These are phyloP conservation scores for Equus quagga DNA, from an alignment of 2,113 vertebrate genomes.

Conservation along the genomic window DNA sequence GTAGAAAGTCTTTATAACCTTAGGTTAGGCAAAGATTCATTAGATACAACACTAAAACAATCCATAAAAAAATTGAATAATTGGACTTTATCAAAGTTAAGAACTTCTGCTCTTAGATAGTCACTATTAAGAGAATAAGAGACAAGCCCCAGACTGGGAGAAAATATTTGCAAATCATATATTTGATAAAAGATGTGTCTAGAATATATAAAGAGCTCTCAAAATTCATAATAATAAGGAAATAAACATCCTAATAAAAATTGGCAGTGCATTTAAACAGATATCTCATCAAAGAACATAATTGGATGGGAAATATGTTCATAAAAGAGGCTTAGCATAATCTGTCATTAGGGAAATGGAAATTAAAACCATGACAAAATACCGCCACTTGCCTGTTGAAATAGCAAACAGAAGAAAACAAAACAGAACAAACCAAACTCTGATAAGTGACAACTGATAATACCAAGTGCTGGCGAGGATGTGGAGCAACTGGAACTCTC, in stretches of 20 bases:
- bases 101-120: not conserved
- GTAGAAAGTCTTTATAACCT: not conserved
- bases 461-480: not conserved
- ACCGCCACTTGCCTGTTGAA: not conserved
- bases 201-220: not conserved
- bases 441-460: not conserved
- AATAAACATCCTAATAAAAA: not conserved
- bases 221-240: conserved; percentile 38
- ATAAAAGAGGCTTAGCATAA: not conserved
- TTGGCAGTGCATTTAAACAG: not conserved
- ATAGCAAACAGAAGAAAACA: conserved; percentile 45
- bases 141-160: not conserved
- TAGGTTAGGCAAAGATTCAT: not conserved
- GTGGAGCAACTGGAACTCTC: not conserved
- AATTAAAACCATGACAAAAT: not conserved
- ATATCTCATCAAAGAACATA: not conserved
- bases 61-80: not conserved
- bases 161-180: conserved; percentile 20
- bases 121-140: not conserved
- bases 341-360: not conserved
- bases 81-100: conserved; percentile 46
- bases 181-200: not conserved
- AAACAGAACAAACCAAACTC: not conserved
- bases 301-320: not conserved
- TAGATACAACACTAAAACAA: not conserved